Evolutionary conservation across 2,113 vertebrate genomes (phyloP).

Genomic region (Amphilophus citrinellus): DNA sequence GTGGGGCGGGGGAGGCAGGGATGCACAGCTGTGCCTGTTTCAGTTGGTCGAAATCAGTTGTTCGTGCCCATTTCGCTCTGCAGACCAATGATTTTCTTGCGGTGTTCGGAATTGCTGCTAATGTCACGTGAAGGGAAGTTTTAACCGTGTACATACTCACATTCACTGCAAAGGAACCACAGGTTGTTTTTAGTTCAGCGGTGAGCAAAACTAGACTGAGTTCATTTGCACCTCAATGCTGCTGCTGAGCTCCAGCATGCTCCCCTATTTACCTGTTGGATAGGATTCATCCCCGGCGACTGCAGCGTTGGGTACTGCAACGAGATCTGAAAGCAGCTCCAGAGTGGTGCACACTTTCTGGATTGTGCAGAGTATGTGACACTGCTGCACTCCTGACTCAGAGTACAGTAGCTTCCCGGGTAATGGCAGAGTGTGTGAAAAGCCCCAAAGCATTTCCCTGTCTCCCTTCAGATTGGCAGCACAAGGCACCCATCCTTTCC

Average conservation of each 20-base stretch:
- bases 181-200: conserved; percentile 16
- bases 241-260: conserved; percentile 4
- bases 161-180: not conserved
- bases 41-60: conserved; percentile 53
- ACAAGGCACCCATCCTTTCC: conserved; percentile 27
- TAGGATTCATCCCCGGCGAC: conserved; percentile 15
- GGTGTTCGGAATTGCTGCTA: conserved; percentile 36
- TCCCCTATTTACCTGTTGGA: conserved; percentile 20
- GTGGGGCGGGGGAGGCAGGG: not conserved
- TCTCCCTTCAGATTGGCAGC: conserved; percentile 27
- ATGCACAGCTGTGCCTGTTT: conserved; percentile 56
- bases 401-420: not conserved
- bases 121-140: conserved; percentile 39
- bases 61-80: conserved; percentile 34
- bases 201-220: conserved; percentile 18
- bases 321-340: conserved; percentile 21
- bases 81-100: conserved; percentile 34
- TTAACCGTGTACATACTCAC: not conserved
- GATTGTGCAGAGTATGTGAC: conserved; percentile 14
- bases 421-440: conserved; percentile 17
- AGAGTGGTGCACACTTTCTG: not conserved
- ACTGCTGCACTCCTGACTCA: conserved; percentile 9
- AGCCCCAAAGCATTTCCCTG: not conserved
- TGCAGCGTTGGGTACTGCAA: not conserved
- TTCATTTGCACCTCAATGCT: conserved; percentile 57